Percentiles rank a stretch among this genome's conserved stretches.
Evolutionary conservation across 1,140 invertebrate species (phyloP).

Genomic region (Sminthurides bifidus): DNA sequence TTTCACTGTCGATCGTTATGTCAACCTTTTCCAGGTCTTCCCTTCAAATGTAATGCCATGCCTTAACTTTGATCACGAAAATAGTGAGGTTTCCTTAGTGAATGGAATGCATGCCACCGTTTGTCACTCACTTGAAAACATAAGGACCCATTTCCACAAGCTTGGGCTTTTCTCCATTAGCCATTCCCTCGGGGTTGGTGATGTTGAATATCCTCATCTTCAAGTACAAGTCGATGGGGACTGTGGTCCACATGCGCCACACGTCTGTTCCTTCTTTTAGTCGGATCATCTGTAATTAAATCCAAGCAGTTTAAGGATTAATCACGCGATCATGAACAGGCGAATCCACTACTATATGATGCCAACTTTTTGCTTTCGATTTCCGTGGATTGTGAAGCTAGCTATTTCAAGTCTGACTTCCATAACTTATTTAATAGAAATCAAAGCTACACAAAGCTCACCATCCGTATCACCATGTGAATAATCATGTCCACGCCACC

Average conservation of each 20-base stretch:
- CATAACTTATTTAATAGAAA: too few relatives aligned
- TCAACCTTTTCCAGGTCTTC: conserved; percentile 12
- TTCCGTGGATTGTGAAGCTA: too few relatives aligned
- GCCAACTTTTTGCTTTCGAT: too few relatives aligned
- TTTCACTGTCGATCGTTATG: background rate
- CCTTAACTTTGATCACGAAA: too few relatives aligned
- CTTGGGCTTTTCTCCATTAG: conserved; percentile 8
- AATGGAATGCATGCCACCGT: background rate
- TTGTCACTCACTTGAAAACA: conserved; percentile 6
- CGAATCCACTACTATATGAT: too few relatives aligned
- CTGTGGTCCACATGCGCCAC: background rate
- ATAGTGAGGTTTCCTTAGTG: background rate
- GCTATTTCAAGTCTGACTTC: too few relatives aligned
- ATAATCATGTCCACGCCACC: too few relatives aligned
- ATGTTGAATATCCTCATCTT: conserved; percentile 21
- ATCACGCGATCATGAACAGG: too few relatives aligned
- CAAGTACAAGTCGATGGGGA: conserved; percentile 1
- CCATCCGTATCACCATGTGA: too few relatives aligned
- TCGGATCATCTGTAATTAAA: background rate
- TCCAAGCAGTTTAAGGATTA: too few relatives aligned
- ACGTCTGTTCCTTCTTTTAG: background rate
- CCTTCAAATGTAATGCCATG: background rate
- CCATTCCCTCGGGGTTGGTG: conserved; percentile 12
- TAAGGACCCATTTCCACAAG: conserved; percentile 14
- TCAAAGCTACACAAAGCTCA: too few relatives aligned